Evolutionary conservation across 2,797 vertebrate genomes (phyloP), one percentile per base, ranked within the genome.

Genomic region (Helostoma temminkii): DNA sequence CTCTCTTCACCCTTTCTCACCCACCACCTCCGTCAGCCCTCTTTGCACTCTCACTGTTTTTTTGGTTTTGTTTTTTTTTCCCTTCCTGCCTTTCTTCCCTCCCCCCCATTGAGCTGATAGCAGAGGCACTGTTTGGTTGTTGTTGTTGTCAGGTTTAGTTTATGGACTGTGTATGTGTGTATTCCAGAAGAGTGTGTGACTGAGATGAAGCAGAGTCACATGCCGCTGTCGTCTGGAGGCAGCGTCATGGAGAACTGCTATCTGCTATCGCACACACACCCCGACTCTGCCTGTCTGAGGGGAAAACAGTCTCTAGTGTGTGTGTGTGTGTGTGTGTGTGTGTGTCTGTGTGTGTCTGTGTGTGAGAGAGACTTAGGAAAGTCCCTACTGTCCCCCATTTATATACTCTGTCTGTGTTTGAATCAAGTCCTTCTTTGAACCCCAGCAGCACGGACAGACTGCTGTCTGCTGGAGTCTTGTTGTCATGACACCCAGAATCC

Each of bases 201-300:
- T 86, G 88, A 91, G 80, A 90, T 85, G 82, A 87, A 89, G 70
- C 90, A 89, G 85, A 83, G 81, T 91, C 86, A 88, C 88, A 91
- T 91, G 84, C 89, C 69, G 2, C 77, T 89, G 87, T 85, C 68
- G 80, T 88, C 89, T 90, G 75, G 82, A 84, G 82, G 83, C 63
- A 30, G 76, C 76, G 66, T 89, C 90, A 89, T 87, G 83, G 83
- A 82, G 76, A 80, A 82, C 58, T 72, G 64, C 74, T 92, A 88
- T 90, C 90, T 85, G 74, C 80, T 85, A 78, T 85, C 88, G 65
- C 72, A 74, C 56, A 68, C 71, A 81, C 74, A 61, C 84, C 74
- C 64, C 50, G 58, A 25, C 65, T 57, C 52, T 55, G 41, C 61
- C 46, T 43, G 60, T 78, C 78, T 66, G 12, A 46, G 39, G 73